Evolutionary conservation across 1,140 invertebrate genomes (phyloP).

Genomic region (Magallana angulata): DNA sequence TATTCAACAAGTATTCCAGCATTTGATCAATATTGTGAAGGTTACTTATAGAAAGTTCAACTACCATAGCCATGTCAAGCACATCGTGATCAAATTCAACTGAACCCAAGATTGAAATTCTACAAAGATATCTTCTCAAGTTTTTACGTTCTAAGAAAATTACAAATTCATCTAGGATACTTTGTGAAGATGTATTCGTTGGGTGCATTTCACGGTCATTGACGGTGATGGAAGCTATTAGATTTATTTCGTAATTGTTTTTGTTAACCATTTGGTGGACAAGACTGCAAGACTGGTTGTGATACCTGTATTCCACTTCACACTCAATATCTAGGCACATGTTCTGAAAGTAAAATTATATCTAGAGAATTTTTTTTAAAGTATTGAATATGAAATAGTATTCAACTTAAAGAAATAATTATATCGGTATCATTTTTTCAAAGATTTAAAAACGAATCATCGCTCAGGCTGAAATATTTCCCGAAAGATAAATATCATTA

Average conservation of each 20-base stretch:
- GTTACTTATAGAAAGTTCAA: neutral
- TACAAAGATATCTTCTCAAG: neutral
- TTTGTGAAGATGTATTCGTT: neutral
- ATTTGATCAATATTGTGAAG: neutral
- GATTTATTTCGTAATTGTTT: neutral
- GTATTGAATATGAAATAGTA: no score
- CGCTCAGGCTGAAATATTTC: no score
- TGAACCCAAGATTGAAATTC: neutral
- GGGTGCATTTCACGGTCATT: neutral
- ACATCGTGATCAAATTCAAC: neutral
- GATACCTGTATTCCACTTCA: neutral
- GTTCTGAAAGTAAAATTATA: neutral
- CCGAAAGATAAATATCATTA: no score
- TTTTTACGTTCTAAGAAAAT: neutral
- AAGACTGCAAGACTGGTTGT: neutral
- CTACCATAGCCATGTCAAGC: neutral
- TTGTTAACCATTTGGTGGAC: neutral
- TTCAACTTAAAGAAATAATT: no score
- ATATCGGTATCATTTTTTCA: no score
- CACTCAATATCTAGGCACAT: neutral
- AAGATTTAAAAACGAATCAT: no score
- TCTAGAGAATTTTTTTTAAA: no score
- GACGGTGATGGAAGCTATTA: neutral
- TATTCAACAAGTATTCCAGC: neutral
- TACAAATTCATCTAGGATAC: neutral